phyloP scores from a whole-genome alignment of 2,113 vertebrate species.

The Rhizomys pruinosus region DNA sequence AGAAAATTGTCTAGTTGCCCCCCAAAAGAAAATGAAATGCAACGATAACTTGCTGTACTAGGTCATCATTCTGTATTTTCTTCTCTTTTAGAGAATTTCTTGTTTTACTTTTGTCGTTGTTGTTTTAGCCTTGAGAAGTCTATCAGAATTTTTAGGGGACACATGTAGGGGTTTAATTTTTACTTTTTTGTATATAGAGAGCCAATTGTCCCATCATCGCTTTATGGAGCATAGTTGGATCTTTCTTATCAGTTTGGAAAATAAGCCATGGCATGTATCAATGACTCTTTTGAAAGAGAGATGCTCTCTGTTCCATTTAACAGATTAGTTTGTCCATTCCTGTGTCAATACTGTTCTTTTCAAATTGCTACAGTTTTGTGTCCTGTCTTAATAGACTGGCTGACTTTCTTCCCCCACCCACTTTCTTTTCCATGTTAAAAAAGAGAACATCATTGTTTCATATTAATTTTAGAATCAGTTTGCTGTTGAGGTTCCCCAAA shows the following conservation, averaged over 20 bases:
- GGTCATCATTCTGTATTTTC: slow-evolving; percentile 30
- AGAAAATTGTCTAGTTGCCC: not conserved
- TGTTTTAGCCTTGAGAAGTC: slow-evolving; percentile 55
- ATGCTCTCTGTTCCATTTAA: slow-evolving; percentile 34
- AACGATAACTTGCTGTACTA: not conserved
- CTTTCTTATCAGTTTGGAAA: slow-evolving; percentile 48
- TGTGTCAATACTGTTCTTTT: slow-evolving; percentile 7
- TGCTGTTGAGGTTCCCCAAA: slow-evolving; percentile 19
- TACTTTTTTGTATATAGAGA: slow-evolving; percentile 39
- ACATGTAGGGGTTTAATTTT: slow-evolving; percentile 47
- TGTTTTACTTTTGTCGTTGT: not conserved
- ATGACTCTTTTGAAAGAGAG: not conserved
- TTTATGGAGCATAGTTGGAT: slow-evolving; percentile 35
- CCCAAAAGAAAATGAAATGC: not conserved
- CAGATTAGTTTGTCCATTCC: slow-evolving; percentile 14
- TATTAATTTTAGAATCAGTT: slow-evolving; percentile 38
- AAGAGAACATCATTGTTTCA: not conserved
- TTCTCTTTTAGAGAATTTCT: slow-evolving; percentile 30
- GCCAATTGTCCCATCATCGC: not conserved
- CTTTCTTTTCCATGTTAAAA: slow-evolving; percentile 29
- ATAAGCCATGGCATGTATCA: not conserved
- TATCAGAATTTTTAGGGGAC: slow-evolving; percentile 59
- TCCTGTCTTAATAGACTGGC: not conserved
- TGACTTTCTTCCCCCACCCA: not conserved
- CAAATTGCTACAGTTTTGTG: slow-evolving; percentile 33